Evolutionary conservation across 1,140 invertebrate species (phyloP).

Genomic region (Drosophila nikananu): DNA sequence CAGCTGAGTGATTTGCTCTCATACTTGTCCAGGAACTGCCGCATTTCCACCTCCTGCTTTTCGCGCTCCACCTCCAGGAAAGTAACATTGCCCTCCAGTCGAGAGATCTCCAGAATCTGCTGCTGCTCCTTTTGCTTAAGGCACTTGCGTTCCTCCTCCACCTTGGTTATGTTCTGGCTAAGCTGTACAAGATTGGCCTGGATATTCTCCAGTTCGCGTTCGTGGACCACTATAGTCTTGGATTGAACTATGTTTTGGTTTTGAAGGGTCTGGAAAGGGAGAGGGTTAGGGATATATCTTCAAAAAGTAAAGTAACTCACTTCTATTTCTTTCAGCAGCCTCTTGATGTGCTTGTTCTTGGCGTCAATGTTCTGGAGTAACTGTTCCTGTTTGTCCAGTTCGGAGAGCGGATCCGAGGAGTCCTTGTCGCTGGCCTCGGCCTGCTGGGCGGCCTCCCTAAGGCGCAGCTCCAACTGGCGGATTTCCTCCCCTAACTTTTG

Average conservation of each 20-base stretch:
- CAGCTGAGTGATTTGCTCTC: slow-evolving; percentile 66
- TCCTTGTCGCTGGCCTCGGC: slow-evolving; percentile 81
- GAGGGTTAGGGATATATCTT: neutral
- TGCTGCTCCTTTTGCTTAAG: slow-evolving; percentile 58
- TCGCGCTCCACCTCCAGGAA: slow-evolving; percentile 78
- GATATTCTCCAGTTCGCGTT: slow-evolving; percentile 66
- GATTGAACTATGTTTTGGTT: slow-evolving; percentile 77
- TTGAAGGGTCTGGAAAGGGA: slow-evolving; percentile 63
- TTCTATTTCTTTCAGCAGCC: slow-evolving; percentile 79
- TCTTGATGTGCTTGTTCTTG: slow-evolving; percentile 85
- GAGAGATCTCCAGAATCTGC: slow-evolving; percentile 60
- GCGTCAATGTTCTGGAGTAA: slow-evolving; percentile 79
- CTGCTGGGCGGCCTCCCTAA: slow-evolving; percentile 64
- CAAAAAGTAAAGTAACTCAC: slow-evolving; percentile 24
- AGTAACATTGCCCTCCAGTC: slow-evolving; percentile 74
- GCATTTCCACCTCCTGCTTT: slow-evolving; percentile 75
- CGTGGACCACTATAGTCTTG: slow-evolving; percentile 72
- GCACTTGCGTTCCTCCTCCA: slow-evolving; percentile 66
- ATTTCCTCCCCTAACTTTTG: slow-evolving; percentile 69
- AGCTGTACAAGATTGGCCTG: slow-evolving; percentile 63
- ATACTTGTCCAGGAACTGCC: slow-evolving; percentile 69
- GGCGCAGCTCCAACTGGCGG: slow-evolving; percentile 65
- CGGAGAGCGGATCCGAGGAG: slow-evolving; percentile 81
- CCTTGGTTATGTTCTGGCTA: slow-evolving; percentile 60
- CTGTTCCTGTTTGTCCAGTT: slow-evolving; percentile 82